Evolutionary conservation across 2,113 vertebrate genomes (phyloP).

Genomic region (Castor canadensis): DNA sequence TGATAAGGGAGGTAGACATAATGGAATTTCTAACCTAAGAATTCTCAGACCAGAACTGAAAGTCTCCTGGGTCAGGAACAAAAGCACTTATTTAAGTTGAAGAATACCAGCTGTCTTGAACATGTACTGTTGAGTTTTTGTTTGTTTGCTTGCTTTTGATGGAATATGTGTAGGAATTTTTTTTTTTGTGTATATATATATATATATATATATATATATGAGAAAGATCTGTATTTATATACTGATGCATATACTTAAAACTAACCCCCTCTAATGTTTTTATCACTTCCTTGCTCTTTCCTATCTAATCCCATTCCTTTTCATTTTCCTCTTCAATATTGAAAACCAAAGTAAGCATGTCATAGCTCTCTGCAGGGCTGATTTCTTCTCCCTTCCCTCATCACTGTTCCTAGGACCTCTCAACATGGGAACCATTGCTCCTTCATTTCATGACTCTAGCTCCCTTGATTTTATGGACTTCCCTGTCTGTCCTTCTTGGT

Average conservation of each 20-base stretch:
- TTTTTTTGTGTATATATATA: not conserved
- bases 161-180: not conserved
- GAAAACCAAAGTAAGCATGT: too few relatives aligned
- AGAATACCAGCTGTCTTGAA: not conserved
- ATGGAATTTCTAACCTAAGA: not conserved
- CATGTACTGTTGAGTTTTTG: not conserved
- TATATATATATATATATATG: too few relatives aligned
- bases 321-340: constrained; percentile 30
- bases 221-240: not conserved
- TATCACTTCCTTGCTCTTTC: not conserved
- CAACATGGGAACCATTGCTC: not conserved
- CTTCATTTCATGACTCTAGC: not conserved
- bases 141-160: not conserved
- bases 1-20: not conserved
- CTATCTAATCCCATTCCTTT: not conserved
- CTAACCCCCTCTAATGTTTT: not conserved
- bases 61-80: not conserved
- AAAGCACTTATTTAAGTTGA: not conserved
- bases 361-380: too few relatives aligned
- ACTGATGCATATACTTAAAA: not conserved
- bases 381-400: not conserved
- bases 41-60: not conserved
- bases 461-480: not conserved
- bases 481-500: not conserved
- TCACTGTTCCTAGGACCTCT: not conserved